These are phyloP conservation scores for Fratercula arctica DNA, from an alignment of 2,797 vertebrate genomes.

Conservation along the genomic window DNA sequence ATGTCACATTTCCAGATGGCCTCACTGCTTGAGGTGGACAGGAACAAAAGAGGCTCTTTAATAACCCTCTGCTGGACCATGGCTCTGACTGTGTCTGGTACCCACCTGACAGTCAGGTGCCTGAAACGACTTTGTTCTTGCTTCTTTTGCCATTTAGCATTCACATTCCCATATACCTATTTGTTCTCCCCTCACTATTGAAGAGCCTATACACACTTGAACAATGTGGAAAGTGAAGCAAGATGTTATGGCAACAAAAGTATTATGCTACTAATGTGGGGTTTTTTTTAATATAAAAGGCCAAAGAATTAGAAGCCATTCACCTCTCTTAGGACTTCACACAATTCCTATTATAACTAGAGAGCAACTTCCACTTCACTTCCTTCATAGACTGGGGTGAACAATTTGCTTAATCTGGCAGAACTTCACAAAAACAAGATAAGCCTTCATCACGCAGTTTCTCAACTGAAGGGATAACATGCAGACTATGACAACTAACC, in stretches of 20 bases:
- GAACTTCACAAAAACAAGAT: constrained; percentile 27
- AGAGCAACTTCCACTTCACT: constrained; percentile 25
- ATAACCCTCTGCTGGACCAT: neutral
- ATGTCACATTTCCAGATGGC: neutral
- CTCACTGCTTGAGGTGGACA: neutral
- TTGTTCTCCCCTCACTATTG: neutral
- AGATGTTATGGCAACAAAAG: constrained; percentile 37
- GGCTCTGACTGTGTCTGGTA: neutral
- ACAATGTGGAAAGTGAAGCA: constrained; percentile 33
- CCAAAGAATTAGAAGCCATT: neutral
- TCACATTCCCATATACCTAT: neutral
- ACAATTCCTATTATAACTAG: neutral
- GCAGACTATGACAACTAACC: neutral
- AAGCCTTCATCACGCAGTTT: neutral
- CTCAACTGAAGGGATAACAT: neutral
- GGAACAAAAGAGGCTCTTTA: constrained; percentile 5
- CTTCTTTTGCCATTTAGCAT: neutral
- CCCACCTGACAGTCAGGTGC: constrained; percentile 56
- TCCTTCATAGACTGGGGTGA: neutral
- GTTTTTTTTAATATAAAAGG: neutral
- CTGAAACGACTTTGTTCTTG: neutral
- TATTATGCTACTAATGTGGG: neutral
- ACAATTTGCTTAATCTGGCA: constrained; percentile 37
- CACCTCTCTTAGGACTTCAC: neutral
- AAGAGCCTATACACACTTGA: neutral